A percentile compares a stretch with the other conserved stretches of the same genome.
These are phyloP conservation scores for Tridacna crocea DNA, from an alignment of 2,888 invertebrate genomes.

Conservation along the genomic window DNA sequence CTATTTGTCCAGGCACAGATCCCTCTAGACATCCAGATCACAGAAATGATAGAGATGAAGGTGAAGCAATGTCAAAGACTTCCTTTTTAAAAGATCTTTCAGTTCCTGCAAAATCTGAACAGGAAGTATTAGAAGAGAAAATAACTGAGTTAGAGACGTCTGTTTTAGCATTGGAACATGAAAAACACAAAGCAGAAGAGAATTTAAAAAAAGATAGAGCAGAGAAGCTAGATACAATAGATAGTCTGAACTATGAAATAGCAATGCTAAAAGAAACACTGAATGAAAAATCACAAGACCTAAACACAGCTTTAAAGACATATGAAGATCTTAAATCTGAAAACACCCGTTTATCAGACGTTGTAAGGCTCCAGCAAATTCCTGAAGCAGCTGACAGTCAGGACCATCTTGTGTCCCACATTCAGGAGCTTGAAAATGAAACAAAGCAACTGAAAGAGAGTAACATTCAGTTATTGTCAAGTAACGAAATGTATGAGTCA, in stretches of 20 bases:
- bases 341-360: background rate
- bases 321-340: background rate
- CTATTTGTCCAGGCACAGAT: slow-evolving; percentile 61
- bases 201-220: background rate
- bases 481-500: background rate
- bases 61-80: background rate
- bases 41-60: slow-evolving; percentile 18
- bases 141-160: background rate
- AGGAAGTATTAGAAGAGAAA: background rate
- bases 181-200: slow-evolving; percentile 4
- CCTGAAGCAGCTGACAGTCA: background rate
- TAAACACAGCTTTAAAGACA: background rate
- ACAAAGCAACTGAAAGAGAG: background rate
- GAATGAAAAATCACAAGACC: background rate
- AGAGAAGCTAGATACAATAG: background rate
- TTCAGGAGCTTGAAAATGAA: background rate
- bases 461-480: background rate
- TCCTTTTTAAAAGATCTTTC: background rate
- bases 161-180: slow-evolving; percentile 3
- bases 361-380: background rate
- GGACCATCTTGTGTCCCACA: background rate
- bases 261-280: background rate
- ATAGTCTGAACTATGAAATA: background rate
- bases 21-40: slow-evolving; percentile 40
- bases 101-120: background rate